A percentile compares a stretch with the other conserved stretches of the same genome.
phyloP scores from a whole-genome alignment of 2,888 invertebrate genomes.

The Eremobia ochroleuca region DNA sequence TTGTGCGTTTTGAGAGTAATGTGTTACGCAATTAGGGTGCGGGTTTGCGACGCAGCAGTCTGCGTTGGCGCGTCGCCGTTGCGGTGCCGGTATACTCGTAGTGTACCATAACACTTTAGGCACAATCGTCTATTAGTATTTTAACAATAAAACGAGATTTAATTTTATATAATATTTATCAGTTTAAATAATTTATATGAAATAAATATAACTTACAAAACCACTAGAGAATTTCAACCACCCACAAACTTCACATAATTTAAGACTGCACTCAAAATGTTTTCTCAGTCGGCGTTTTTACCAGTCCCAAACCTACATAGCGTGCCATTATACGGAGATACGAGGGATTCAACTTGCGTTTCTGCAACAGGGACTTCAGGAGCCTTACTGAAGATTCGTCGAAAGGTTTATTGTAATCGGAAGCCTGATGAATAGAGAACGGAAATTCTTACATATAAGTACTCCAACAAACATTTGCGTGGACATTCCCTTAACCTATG shows the following conservation, averaged over 20 bases:
- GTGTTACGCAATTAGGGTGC: no score
- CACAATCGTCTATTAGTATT: neutral
- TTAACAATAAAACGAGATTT: neutral
- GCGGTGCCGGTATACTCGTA: no score
- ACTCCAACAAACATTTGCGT: neutral
- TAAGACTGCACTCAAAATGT: conserved; percentile 19
- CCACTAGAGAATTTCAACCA: conserved; percentile 24
- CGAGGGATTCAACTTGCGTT: conserved; percentile 85
- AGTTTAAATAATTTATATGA: conserved; percentile 44
- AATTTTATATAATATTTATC: conserved; percentile 43
- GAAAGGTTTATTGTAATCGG: conserved; percentile 85
- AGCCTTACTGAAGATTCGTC: conserved; percentile 82
- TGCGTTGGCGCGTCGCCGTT: no score
- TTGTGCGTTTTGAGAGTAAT: no score
- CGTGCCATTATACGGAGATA: conserved; percentile 88
- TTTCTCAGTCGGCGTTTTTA: conserved; percentile 74
- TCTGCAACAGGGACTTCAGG: conserved; percentile 81
- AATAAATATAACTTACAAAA: conserved; percentile 48
- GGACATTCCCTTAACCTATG: neutral
- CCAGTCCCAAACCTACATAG: conserved; percentile 85
- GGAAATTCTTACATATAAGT: neutral
- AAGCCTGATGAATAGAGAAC: conserved; percentile 77
- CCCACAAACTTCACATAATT: conserved; percentile 20
- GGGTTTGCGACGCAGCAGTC: no score
- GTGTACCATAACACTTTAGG: neutral